Conservation (phyloP, 2,113 vertebrate species). For the Corythornis cristatus region DNA sequence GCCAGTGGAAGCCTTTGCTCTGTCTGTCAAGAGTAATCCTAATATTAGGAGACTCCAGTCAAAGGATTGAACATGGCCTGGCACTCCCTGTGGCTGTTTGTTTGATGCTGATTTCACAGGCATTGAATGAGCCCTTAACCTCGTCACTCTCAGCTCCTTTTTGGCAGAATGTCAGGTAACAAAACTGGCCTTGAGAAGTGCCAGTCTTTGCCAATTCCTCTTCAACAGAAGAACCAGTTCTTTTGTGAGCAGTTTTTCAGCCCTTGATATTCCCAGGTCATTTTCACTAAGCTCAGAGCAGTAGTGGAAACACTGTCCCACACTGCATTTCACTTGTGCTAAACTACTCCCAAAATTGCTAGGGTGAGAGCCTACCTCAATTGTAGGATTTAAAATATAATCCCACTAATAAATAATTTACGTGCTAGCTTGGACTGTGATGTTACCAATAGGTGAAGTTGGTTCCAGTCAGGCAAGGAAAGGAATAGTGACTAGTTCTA, state of each 20-base stretch:
- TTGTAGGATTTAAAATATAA: background rate
- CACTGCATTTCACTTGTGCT: background rate
- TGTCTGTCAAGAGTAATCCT: constrained; percentile 44
- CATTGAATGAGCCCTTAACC: constrained; percentile 43
- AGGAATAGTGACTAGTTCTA: background rate
- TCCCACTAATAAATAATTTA: background rate
- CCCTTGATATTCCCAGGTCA: background rate
- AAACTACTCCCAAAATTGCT: background rate
- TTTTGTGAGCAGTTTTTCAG: constrained; percentile 22
- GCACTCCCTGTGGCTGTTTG: constrained; percentile 35
- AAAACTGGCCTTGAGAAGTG: constrained; percentile 50
- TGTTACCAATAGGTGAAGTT: background rate
- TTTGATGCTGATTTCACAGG: constrained; percentile 61
- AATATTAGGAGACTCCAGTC: constrained; percentile 32
- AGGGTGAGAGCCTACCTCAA: background rate
- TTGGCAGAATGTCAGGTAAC: constrained; percentile 54
- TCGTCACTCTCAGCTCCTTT: background rate
- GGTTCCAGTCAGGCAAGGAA: background rate
- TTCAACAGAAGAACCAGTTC: background rate
- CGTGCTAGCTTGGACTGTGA: background rate
- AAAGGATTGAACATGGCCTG: constrained; percentile 6
- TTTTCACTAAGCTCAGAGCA: background rate
- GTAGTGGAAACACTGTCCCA: background rate
- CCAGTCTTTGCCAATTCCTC: constrained; percentile 47
- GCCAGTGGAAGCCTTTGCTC: constrained; percentile 27